Evolutionary conservation across 2,888 invertebrate species (phyloP).

Genomic region (Cryptocephalus moraei): DNA sequence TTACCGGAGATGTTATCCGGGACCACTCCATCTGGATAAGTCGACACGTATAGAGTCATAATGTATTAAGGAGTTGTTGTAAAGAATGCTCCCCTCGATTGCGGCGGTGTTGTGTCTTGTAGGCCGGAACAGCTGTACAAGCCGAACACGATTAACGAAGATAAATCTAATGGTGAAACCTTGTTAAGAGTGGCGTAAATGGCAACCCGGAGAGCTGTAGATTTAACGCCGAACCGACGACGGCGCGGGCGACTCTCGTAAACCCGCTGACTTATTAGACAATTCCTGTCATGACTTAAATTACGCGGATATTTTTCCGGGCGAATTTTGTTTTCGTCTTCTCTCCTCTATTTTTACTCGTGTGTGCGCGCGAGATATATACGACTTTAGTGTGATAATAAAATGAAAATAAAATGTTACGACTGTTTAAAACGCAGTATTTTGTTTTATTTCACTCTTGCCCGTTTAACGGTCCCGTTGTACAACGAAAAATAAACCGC

Average conservation of each 20-base stretch:
- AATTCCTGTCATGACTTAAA: conserved; percentile 21
- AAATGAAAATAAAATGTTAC: not conserved
- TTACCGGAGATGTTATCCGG: conserved; percentile 20
- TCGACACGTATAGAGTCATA: conserved; percentile 28
- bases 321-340: conserved; percentile 5
- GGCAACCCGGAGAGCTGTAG: conserved; percentile 29
- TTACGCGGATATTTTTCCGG: conserved; percentile 11
- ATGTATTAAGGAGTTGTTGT: conserved; percentile 23
- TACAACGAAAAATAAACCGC: no score
- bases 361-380: no score
- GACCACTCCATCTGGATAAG: conserved; percentile 24
- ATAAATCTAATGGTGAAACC: conserved; percentile 41
- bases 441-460: not conserved
- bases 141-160: conserved; percentile 38
- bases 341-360: not conserved
- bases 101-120: conserved; percentile 22
- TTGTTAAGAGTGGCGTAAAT: conserved; percentile 37
- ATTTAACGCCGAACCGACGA: conserved; percentile 28
- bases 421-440: not conserved
- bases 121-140: conserved; percentile 35
- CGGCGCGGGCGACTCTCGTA: conserved; percentile 12
- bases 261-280: conserved; percentile 28
- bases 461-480: no score
- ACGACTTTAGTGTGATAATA: not conserved
- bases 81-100: conserved; percentile 24